Percentiles rank a stretch among this genome's conserved stretches.
Conservation (phyloP, 2,797 vertebrate genomes). For the Eospalax fontanierii region DNA sequence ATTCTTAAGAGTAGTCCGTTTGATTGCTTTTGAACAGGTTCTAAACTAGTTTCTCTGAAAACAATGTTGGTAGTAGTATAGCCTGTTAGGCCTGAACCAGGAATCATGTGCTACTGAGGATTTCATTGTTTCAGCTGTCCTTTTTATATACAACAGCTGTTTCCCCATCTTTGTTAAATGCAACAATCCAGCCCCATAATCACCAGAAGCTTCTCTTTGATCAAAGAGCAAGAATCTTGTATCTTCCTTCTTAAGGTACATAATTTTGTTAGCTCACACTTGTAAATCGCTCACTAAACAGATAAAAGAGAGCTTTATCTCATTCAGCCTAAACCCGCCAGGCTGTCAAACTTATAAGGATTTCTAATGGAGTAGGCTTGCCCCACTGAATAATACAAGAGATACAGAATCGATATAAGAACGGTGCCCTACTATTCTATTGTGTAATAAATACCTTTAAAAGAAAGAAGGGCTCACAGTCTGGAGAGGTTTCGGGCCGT, state of each 20-base stretch:
- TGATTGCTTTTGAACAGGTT: slow-evolving; percentile 16
- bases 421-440: neutral
- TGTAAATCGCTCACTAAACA: neutral
- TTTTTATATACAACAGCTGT: neutral
- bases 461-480: neutral
- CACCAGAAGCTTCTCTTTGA: neutral
- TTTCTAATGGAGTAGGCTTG: neutral
- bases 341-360: slow-evolving; percentile 21
- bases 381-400: neutral
- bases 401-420: neutral
- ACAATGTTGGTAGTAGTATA: neutral
- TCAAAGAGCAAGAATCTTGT: neutral
- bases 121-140: neutral
- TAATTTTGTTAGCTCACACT: neutral
- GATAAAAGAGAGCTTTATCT: neutral
- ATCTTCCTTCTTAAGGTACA: neutral
- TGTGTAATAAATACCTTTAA: neutral
- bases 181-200: neutral
- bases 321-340: neutral
- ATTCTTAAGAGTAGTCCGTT: neutral
- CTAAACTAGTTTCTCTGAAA: neutral
- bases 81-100: neutral
- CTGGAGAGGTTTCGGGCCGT: neutral
- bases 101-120: accelerated
- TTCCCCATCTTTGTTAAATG: neutral